phyloP scores from a whole-genome alignment of 2,797 vertebrate genomes.

The Sylvilagus floridanus region DNA sequence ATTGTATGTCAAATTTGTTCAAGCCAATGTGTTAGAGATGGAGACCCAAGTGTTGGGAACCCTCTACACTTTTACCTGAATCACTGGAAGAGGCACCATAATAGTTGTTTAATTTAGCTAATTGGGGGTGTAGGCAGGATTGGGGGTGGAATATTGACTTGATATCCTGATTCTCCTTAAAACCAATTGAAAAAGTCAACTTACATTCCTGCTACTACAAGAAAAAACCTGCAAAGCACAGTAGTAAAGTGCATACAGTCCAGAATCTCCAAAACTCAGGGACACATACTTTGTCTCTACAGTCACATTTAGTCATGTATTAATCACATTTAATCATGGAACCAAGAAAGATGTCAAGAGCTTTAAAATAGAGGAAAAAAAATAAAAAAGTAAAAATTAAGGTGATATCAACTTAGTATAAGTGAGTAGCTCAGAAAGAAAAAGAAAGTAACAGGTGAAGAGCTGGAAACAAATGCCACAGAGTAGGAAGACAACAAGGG shows the following conservation, averaged over 20 bases:
- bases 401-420: neutral
- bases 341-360: constrained; percentile 6
- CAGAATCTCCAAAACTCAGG: neutral
- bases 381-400: constrained; percentile 20
- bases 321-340: constrained; percentile 20
- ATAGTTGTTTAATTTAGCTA: neutral
- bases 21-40: neutral
- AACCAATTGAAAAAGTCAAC: constrained; percentile 23
- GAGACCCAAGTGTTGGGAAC: neutral
- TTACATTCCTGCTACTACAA: neutral
- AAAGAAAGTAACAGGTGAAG: neutral
- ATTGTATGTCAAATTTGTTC: neutral
- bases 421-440: neutral
- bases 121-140: neutral
- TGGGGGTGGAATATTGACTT: neutral
- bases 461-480: neutral
- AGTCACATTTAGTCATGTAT: neutral
- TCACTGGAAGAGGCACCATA: neutral
- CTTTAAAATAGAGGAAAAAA: neutral
- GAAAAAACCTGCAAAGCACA: neutral
- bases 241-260: neutral
- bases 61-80: neutral
- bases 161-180: constrained; percentile 8
- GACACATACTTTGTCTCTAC: neutral
- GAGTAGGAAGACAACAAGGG: neutral